Evolutionary conservation across 2,888 invertebrate species (phyloP).

Genomic region (Abscondita cerata): DNA sequence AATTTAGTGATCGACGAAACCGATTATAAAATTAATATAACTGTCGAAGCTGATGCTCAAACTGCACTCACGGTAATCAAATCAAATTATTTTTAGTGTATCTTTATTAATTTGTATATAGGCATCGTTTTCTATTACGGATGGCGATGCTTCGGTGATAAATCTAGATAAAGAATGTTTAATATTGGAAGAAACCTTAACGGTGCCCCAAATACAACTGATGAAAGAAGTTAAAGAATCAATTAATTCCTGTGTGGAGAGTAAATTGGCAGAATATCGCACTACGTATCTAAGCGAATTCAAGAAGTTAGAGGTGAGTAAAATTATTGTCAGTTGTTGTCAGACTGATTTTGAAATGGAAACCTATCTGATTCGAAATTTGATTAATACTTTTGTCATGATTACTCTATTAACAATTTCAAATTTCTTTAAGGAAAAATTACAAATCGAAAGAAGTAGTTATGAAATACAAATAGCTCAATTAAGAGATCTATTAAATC

Average conservation of each 20-base stretch:
- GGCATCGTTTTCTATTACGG: not conserved
- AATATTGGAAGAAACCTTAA: constrained; percentile 42
- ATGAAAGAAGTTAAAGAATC: constrained; percentile 44
- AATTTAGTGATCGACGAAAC: not conserved
- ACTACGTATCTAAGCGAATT: constrained; percentile 43
- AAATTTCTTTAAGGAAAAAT: constrained; percentile 51
- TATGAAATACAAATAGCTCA: constrained; percentile 63
- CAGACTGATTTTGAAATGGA: too few species aligned
- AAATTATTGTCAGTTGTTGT: not conserved
- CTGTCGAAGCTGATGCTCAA: not conserved
- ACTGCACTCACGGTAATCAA: not conserved
- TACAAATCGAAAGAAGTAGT: constrained; percentile 66
- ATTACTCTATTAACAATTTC: too few species aligned
- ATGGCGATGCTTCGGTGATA: constrained; percentile 14
- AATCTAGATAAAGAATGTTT: constrained; percentile 41
- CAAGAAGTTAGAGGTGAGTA: constrained; percentile 45
- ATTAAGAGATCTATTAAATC: constrained; percentile 63
- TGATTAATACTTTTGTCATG: too few species aligned
- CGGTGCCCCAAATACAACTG: constrained; percentile 36
- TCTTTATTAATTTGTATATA: constrained; percentile 3
- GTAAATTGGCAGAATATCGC: constrained; percentile 38
- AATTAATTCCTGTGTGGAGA: constrained; percentile 43
- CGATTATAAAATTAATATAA: not conserved
- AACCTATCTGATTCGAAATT: too few species aligned
- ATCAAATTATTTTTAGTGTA: not conserved